Evolutionary conservation across 2,797 vertebrate genomes (phyloP), one percentile per base, ranked within the genome.

Genomic region (Halcyon badia): DNA sequence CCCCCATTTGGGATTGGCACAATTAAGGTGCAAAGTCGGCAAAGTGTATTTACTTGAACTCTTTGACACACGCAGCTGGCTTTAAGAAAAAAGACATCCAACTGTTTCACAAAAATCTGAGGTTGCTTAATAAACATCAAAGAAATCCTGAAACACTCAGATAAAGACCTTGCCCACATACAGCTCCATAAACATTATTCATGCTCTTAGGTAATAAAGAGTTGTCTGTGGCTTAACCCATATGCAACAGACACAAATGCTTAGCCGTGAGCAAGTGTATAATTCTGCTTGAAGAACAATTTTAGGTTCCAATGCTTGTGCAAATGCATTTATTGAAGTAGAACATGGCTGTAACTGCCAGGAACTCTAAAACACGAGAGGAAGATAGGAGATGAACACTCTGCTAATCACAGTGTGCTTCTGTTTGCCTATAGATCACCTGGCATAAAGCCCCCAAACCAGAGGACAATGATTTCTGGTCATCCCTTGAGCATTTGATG

Each of bases 391-490:
- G 41, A 21, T 8, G 39, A 81, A 6, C 11, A 30, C 9, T 39
- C 8, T 58, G 0, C 14, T 46, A 26, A 39, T 46, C 49, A 26
- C 16, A n/a, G 2, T 7, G 33, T 1, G 3, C 4, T 58, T 91
- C 46, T 87, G 20, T n/a, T 78, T 71, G 30, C n/a, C 20, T 48
- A 5, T 26, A 46, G 15, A 52, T 30, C 5, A 26, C 11, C 6
- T 56, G 19, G 9, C 37, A 69, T 17, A 84, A 82, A 81, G 3
- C 2, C 30, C 18, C 19, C 25, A 69, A 35, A 61, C 16, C 4
- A 58, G 21, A 56, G 1, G 9, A 10, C 35, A 18, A 35, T 37
- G 52, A 87, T 69, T 76, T 83, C 54, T 64, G 18, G 20, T 58
- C 30, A 56, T 60, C 14, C 4, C 10, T 42, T 56, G 8, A 80